A percentile compares a stretch with the other conserved stretches of the same genome.
Evolutionary conservation across 2,113 vertebrate species (phyloP).

Genomic region (Syngnathus floridae): DNA sequence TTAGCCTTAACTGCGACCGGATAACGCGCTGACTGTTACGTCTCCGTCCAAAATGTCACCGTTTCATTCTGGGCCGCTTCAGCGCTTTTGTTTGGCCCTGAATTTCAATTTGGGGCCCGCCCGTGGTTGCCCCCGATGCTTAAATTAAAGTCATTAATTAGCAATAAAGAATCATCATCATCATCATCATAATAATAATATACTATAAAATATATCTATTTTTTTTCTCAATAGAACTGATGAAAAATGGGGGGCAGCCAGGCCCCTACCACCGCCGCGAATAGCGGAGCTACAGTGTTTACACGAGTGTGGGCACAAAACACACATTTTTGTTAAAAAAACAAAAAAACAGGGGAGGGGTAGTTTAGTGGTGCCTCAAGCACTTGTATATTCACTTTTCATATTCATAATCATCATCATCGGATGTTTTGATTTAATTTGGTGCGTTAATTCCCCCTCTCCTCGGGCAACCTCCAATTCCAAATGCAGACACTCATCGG

Average conservation of each 20-base stretch:
- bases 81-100: slow-evolving; percentile 26
- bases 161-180: no score
- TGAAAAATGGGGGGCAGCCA: no score
- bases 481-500: slow-evolving; percentile 22
- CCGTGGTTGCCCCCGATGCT: slow-evolving; percentile 1
- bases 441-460: slow-evolving; percentile 31
- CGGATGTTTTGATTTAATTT: slow-evolving; percentile 17
- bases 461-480: slow-evolving; percentile 12
- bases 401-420: background rate
- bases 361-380: background rate
- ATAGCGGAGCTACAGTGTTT: no score
- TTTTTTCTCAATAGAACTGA: no score
- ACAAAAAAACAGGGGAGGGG: no score
- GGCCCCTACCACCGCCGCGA: no score
- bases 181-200: no score
- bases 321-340: no score
- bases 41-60: slow-evolving; percentile 35
- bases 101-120: slow-evolving; percentile 26
- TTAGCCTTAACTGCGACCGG: slow-evolving; percentile 41
- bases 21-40: slow-evolving; percentile 43
- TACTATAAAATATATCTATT: no score
- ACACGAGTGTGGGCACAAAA: no score
- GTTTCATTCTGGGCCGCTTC: slow-evolving; percentile 32
- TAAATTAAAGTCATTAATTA: background rate
- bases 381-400: background rate